Base-by-base conservation (phyloP, 1,140 invertebrate genomes). In the Camponotus pennsylvanicus region DNA sequence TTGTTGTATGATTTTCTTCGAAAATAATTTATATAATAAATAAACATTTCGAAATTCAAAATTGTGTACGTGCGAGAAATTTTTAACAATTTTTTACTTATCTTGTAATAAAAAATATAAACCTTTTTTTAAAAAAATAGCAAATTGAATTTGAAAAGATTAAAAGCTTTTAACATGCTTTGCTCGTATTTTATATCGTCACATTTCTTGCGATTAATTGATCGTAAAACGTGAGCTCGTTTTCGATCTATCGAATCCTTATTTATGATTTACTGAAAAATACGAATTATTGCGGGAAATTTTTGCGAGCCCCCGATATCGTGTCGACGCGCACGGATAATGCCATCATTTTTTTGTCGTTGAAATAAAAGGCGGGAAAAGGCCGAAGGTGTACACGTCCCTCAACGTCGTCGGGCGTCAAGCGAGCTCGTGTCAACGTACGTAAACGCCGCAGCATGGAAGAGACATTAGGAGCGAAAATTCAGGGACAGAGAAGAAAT, bases 391-490 rank as follows among this genome's bases (percentile, higher is more conserved):
- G 55, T 73, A 75, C 21, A 45, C 67, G 79, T 83, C 69, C 57
- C 57, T 83, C 79, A 80, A 80, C 34, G 79, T 82, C 79, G 52
- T 37, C 18, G n/a, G 69, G 79, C 55, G 57, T 73, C 79, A 61
- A 70, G 64, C 34, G 69, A 37, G 57, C 55, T 61, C 69, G 55
- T 69, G 40, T 71, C 67, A 82, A 40, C 52, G 67, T 83, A 49
- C 67, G 55, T 83, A 83, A 83, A 83, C 79, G 69, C 69, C 40
- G 52, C 27, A 82, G 79, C 69, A 63, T 75, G 79, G 79, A 83
- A 83, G 79, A 42, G 79, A 83, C 79, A 73, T 83, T 83, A 83
- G 78, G 64, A 83, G 55, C 13, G 69, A 83, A 75, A 83, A 83
- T 83, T 69, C 18, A 75, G 67, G 7, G 18, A 82, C 52, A 57